These are phyloP conservation scores for Tigriopus californicus DNA, from an alignment of 2,888 invertebrate species.

Conservation along the genomic window DNA sequence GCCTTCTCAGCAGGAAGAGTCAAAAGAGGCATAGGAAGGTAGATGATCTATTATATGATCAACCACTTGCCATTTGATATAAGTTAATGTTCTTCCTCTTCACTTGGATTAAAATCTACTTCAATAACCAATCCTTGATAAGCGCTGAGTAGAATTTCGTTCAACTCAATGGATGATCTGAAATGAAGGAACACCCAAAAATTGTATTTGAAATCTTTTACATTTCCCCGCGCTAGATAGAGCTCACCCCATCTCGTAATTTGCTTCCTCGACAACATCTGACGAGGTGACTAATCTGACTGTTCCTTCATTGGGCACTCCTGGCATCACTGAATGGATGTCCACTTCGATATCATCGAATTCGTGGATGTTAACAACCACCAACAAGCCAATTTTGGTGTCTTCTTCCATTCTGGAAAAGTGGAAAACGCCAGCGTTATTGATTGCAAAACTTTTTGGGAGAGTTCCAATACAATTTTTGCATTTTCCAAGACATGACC, in stretches of 20 bases:
- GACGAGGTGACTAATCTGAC: neutral
- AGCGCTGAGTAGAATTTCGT: neutral
- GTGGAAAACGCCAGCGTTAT: no score
- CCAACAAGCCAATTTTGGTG: no score
- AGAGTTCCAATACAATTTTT: no score
- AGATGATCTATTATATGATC: no score
- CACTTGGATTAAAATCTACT: neutral
- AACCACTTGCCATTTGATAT: no score
- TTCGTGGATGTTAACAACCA: neutral
- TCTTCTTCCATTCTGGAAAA: no score
- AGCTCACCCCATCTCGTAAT: neutral
- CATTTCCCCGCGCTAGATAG: no score
- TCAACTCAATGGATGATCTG: neutral
- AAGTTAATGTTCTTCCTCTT: neutral
- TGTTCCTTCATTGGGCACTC: neutral
- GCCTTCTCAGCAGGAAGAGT: no score
- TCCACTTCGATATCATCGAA: neutral
- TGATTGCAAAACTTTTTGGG: no score
- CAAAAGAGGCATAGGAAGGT: no score
- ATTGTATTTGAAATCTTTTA: no score
- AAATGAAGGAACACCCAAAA: neutral
- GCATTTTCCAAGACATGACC: no score
- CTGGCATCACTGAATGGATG: neutral
- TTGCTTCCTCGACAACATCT: neutral
- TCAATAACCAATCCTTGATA: conserved; percentile 1